phyloP scores from a whole-genome alignment of 2,113 vertebrate species.

The Rhegmatorhina hoffmannsi region DNA sequence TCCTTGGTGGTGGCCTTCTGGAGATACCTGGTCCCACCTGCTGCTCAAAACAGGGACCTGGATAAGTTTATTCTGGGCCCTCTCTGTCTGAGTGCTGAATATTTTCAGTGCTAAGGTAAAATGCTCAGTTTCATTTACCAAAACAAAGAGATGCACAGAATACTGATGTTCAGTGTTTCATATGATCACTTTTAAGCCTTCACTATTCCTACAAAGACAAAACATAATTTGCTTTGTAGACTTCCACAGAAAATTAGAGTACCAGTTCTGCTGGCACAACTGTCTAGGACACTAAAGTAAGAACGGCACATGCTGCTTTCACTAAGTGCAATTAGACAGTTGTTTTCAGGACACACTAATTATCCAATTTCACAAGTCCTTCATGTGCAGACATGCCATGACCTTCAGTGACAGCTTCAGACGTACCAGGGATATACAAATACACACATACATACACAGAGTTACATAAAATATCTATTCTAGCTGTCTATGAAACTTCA shows the following conservation, averaged over 20 bases:
- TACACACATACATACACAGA: background rate
- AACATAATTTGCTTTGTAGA: background rate
- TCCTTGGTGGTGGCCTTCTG: background rate
- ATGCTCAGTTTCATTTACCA: background rate
- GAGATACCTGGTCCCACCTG: background rate
- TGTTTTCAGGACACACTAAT: background rate
- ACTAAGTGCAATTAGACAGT: background rate
- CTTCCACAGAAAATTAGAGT: background rate
- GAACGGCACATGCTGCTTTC: background rate
- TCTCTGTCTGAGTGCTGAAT: background rate
- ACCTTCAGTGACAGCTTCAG: background rate
- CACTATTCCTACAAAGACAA: background rate
- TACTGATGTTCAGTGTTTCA: background rate
- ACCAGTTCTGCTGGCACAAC: background rate
- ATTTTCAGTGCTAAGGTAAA: background rate
- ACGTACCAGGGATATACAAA: background rate
- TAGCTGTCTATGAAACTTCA: background rate
- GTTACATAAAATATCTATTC: background rate
- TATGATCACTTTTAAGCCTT: background rate
- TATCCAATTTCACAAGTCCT: background rate
- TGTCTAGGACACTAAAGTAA: background rate
- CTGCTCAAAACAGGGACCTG: rapidly evolving
- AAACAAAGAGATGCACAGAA: background rate
- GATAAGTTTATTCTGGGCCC: background rate
- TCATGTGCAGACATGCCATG: background rate